Evolutionary conservation across 2,113 vertebrate genomes (phyloP).

Genomic region (Harpagus bidentatus): DNA sequence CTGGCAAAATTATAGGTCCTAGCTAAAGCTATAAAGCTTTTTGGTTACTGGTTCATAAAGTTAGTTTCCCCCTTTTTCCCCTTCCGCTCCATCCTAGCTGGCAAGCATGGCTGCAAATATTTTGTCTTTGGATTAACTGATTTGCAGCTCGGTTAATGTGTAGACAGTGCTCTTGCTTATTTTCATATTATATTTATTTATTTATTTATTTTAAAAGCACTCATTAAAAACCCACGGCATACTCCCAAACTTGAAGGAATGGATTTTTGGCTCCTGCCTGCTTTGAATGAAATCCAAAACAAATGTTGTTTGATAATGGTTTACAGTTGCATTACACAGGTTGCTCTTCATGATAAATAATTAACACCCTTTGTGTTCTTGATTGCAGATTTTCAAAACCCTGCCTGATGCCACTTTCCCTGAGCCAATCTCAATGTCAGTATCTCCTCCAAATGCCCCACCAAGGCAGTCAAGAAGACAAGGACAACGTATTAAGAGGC

Average conservation of each 20-base stretch:
- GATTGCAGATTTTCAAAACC: slow-evolving; percentile 92
- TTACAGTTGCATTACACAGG: slow-evolving; percentile 45
- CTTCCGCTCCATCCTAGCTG: neutral
- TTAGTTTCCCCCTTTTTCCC: neutral
- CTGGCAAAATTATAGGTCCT: neutral
- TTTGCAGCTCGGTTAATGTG: slow-evolving; percentile 37
- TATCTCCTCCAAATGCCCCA: slow-evolving; percentile 81
- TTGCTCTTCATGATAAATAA: slow-evolving; percentile 60
- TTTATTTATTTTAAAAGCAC: slow-evolving; percentile 49
- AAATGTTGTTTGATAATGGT: slow-evolving; percentile 58
- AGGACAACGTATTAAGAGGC: slow-evolving; percentile 84
- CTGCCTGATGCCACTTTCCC: slow-evolving; percentile 78
- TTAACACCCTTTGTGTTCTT: slow-evolving; percentile 70
- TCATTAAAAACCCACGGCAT: slow-evolving; percentile 11
- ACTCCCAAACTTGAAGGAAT: slow-evolving; percentile 46
- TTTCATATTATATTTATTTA: slow-evolving; percentile 7
- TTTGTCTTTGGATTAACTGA: slow-evolving; percentile 20
- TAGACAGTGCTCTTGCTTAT: slow-evolving; percentile 37
- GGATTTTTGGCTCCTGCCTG: slow-evolving; percentile 41
- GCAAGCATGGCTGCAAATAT: neutral
- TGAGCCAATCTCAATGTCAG: slow-evolving; percentile 68
- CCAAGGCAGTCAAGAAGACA: slow-evolving; percentile 90
- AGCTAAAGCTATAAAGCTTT: neutral
- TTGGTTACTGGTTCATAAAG: neutral
- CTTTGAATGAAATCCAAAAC: slow-evolving; percentile 59